A percentile compares a stretch with the other conserved stretches of the same genome.
Evolutionary conservation across 2,113 vertebrate genomes (phyloP).

Genomic region (Diadophis punctatus): DNA sequence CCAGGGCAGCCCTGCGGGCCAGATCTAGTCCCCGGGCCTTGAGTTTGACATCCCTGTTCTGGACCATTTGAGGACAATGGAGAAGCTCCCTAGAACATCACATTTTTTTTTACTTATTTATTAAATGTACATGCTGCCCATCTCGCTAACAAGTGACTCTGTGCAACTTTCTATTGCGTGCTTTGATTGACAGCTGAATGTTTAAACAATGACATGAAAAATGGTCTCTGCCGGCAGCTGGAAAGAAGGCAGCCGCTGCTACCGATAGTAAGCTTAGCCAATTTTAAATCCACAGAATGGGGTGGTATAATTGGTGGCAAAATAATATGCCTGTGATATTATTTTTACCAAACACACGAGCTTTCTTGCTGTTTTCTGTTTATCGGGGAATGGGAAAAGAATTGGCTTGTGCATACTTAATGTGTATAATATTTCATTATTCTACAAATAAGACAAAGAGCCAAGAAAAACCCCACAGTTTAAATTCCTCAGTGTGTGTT

Average conservation of each 20-base stretch:
- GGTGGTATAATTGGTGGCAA: background rate
- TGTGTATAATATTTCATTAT: background rate
- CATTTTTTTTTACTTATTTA: background rate
- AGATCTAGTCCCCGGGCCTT: accelerated
- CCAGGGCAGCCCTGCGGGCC: too few species aligned
- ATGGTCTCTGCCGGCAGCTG: background rate
- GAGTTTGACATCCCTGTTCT: background rate
- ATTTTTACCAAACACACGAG: background rate
- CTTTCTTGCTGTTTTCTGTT: background rate
- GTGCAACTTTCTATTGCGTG: background rate
- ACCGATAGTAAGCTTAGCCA: background rate
- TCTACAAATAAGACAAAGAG: background rate
- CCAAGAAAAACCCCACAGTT: background rate
- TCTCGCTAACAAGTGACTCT: background rate
- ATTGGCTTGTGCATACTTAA: background rate
- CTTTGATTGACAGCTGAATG: background rate
- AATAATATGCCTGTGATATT: background rate
- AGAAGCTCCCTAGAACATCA: background rate
- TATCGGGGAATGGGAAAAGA: background rate
- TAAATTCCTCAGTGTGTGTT: background rate
- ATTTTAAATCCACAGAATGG: background rate
- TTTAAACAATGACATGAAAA: background rate
- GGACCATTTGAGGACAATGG: background rate
- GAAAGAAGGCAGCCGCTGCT: background rate
- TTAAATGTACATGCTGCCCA: background rate